phyloP scores from a whole-genome alignment of 2,797 vertebrate genomes.

The Halcyon badia region DNA sequence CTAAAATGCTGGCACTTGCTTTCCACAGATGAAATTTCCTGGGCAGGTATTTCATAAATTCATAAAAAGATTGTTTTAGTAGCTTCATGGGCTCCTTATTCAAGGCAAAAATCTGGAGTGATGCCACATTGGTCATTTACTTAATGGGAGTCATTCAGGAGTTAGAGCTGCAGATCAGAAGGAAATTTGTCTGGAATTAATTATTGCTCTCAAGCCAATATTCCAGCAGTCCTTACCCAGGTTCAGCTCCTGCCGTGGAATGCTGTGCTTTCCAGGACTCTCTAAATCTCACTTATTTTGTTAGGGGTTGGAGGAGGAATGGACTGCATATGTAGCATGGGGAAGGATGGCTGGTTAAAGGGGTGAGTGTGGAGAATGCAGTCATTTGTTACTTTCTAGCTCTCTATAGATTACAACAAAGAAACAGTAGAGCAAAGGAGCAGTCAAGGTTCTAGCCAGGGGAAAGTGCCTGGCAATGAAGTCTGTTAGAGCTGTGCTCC shows the following conservation, averaged over 20 bases:
- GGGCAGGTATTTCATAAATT: background rate
- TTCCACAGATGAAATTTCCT: background rate
- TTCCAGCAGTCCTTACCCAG: background rate
- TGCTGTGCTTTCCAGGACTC: background rate
- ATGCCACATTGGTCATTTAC: background rate
- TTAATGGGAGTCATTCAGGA: background rate
- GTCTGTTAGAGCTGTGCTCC: background rate
- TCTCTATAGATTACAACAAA: background rate
- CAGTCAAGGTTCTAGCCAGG: background rate
- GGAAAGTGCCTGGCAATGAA: background rate
- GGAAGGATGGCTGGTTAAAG: background rate
- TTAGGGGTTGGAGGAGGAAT: background rate
- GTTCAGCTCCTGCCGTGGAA: background rate
- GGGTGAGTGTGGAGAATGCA: background rate
- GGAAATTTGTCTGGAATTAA: background rate
- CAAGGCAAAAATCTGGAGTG: background rate
- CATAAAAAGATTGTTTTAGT: background rate
- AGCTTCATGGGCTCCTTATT: background rate
- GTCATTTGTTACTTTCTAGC: background rate
- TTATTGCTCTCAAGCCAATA: background rate
- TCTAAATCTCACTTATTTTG: background rate
- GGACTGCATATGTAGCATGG: background rate
- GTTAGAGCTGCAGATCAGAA: background rate
- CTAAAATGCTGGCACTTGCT: background rate
- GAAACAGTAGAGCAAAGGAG: background rate